Conservation (phyloP, 1,140 invertebrate genomes). For the Hydropsyche tenuis region DNA sequence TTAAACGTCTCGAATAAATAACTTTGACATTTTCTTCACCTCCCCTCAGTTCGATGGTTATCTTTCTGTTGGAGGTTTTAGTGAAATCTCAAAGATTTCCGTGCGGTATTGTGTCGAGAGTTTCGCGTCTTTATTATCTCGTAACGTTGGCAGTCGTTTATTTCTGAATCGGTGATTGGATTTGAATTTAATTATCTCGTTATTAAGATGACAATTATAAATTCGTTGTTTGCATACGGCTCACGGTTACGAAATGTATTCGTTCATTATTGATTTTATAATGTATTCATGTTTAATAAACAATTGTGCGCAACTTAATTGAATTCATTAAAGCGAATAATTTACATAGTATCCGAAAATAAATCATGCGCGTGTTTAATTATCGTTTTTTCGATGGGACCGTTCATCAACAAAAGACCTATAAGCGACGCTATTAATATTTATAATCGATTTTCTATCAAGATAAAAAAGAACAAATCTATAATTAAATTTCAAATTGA, state of each 20-base stretch:
- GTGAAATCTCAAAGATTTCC: too few relatives aligned
- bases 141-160: too few relatives aligned
- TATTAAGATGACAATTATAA: too few relatives aligned
- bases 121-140: too few relatives aligned
- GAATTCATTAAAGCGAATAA: constrained; percentile 18
- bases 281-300: constrained; percentile 18
- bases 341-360: constrained; percentile 17
- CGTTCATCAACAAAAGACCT: neutral
- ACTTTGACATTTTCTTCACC: constrained; percentile 28
- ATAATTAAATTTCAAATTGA: constrained; percentile 24
- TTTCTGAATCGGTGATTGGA: too few relatives aligned
- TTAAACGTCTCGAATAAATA: constrained; percentile 34
- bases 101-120: neutral
- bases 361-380: neutral
- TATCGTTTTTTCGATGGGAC: neutral
- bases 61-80: neutral
- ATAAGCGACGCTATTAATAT: constrained; percentile 15
- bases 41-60: constrained; percentile 12
- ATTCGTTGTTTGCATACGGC: too few relatives aligned
- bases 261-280: neutral
- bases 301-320: constrained; percentile 26
- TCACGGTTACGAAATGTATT: neutral
- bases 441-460: constrained; percentile 18
- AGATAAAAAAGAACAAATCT: neutral
- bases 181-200: too few relatives aligned